Conservation (phyloP, 2,797 vertebrate species). For the Eremophila alpestris region DNA sequence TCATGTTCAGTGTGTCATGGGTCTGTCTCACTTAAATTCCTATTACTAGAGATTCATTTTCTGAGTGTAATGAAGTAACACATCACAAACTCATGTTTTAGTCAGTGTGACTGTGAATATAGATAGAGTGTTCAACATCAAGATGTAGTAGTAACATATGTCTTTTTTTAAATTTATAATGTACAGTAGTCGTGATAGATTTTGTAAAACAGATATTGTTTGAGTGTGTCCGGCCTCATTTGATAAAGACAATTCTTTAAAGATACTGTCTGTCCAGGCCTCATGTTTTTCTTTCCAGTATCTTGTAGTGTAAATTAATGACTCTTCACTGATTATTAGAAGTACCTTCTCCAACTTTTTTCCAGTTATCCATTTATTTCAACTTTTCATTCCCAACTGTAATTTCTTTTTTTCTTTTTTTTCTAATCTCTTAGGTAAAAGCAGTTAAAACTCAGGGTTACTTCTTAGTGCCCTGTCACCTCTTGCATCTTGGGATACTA, state of each 20-base stretch:
- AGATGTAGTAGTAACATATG: constrained; percentile 42
- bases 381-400: not conserved
- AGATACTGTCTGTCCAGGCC: not conserved
- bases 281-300: not conserved
- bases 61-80: constrained; percentile 48
- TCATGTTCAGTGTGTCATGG: constrained; percentile 11
- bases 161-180: not conserved
- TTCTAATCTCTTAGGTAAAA: not conserved
- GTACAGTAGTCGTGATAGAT: not conserved
- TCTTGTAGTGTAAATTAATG: not conserved
- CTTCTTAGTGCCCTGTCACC: not conserved
- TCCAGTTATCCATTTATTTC: not conserved
- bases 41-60: constrained; percentile 31
- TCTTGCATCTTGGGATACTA: not conserved
- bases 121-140: constrained; percentile 25
- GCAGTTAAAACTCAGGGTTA: not conserved
- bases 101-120: constrained; percentile 56
- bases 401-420: not conserved
- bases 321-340: not conserved
- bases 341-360: not conserved
- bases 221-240: not conserved
- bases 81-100: constrained; percentile 66
- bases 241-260: not conserved
- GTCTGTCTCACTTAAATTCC: constrained; percentile 28
- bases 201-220: constrained; percentile 2